These are phyloP conservation scores for Pristionchus japonicus DNA, from an alignment of 2,888 invertebrate species.

Conservation along the genomic window DNA sequence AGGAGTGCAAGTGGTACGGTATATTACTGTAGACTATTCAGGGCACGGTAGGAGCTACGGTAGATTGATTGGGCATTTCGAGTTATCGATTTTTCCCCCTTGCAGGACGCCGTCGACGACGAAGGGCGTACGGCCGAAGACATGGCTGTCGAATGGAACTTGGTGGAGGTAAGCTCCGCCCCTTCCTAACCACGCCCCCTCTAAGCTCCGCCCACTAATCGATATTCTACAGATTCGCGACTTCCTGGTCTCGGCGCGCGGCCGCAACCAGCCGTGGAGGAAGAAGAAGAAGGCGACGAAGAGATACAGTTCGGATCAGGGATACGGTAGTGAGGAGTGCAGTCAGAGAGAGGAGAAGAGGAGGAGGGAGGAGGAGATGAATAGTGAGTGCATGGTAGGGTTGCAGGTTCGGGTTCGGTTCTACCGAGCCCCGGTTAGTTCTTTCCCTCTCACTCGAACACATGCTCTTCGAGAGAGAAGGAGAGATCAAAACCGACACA, in stretches of 20 bases:
- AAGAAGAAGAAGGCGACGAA: neutral
- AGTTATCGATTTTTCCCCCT: no score
- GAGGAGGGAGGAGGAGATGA: neutral
- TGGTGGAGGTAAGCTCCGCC: constrained; percentile 7
- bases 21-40: neutral
- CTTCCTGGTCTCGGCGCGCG: neutral
- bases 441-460: no score
- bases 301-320: constrained; percentile 32
- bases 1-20: neutral
- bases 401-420: no score
- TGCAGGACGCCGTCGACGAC: neutral
- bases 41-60: neutral
- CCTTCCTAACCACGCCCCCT: neutral
- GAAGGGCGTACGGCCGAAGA: constrained; percentile 1
- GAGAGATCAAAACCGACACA: no score
- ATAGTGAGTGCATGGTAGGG: neutral
- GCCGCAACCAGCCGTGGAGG: neutral
- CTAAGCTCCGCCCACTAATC: constrained; percentile 6
- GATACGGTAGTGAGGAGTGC: constrained; percentile 42
- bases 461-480: no score
- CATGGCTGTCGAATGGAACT: neutral
- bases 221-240: neutral
- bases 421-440: no score
- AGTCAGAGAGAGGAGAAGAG: neutral
- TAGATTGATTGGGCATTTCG: neutral